Base-by-base conservation (phyloP, 2,113 vertebrate genomes). In the Pipa parva region DNA sequence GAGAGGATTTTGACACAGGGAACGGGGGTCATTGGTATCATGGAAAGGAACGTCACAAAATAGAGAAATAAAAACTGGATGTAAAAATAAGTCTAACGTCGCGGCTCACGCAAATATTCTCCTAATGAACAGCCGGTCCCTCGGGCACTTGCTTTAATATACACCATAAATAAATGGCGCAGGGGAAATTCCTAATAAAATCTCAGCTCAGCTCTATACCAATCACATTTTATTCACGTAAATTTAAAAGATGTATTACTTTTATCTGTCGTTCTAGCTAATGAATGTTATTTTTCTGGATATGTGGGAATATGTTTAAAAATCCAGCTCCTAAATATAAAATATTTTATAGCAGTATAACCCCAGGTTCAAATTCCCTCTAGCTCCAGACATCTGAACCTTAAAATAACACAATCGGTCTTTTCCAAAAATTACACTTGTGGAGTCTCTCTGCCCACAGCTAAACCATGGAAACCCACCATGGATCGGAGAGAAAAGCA, bases 121-220 rank as follows among this genome's bases (percentile, higher is more conserved):
- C 25, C 59, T 25, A 29, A 61, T 61, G 45, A 48, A 61, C 42
- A 20, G 59, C 42, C 15, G 2, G 17, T 7, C 42, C 59, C 59
- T 39, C 39, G 20, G 59, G 42, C 59, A 28, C 8, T 20, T 20
- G n/a, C 9, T 49, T 63, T 50, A 63, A 63, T 63, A 46, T 5
- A 21, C 17, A n/a, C 60, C 60, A 63, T 63, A 63, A 63, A 63
- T 63, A 63, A 31, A 33, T 4, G 18, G 11, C 20, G 3, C n/a
- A 13, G 27, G 45, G 20, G 27, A 20, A 18, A 12, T 8, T 10
- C 10, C 7, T 21, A 18, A 9, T 18, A 8, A 36, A 57, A 20
- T 21, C 28, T 24, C 18, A 3, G 54, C 31, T 2, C 20, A 27
- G 18, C 25, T 1, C 2, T 20, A 5, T 7, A 8, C 58, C 15